Base-by-base conservation (phyloP, 2,113 vertebrate genomes). In the Halcyon malimbica region DNA sequence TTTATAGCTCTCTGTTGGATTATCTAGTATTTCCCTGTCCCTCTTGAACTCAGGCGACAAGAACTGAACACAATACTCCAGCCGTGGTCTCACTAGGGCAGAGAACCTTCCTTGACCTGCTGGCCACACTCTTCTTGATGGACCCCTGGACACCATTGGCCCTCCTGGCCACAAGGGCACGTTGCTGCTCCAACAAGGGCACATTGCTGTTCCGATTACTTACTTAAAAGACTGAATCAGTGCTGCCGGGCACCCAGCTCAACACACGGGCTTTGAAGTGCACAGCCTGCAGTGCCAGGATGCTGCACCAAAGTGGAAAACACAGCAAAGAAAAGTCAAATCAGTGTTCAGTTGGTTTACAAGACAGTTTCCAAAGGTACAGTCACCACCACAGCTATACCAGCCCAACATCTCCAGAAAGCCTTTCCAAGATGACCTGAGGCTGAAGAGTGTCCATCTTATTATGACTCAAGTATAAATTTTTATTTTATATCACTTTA, bases 341-440 rank as follows among this genome's bases (percentile, higher is more conserved):
- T 42, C n/a, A 15, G 10, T 26, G 35, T 81, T 56, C 24, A 51
- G 12, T 10, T 0, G 0, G 26, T 54, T 77, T 51, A 20, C n/a
- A 46, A 69, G 23, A 28, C 13, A 42, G 7, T 46, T 90, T 89
- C 60, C 63, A 54, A 74, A 89, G 31, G 21, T 70, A 28, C 37
- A 90, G 83, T 23, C 35, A n/a, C 24, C 35, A 54, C n/a, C 16
- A 80, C 19, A 68, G 28, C n/a, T 62, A 1, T 23, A 13, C 19
- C 54, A 39, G 24, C 15, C 25, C 37, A 42, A 13, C 29, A 18
- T 25, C 28, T 48, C 19, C 74, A 54, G 44, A 63, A 20, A 63
- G 31, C 19, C 19, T 89, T 83, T 63, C 64, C 48, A 83, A 54
- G 54, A 28, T 37, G 16, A 79, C 33, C 17, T 3, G 13, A 71